Base-by-base conservation (phyloP, 2,113 vertebrate species). In the Callipepla californica region DNA sequence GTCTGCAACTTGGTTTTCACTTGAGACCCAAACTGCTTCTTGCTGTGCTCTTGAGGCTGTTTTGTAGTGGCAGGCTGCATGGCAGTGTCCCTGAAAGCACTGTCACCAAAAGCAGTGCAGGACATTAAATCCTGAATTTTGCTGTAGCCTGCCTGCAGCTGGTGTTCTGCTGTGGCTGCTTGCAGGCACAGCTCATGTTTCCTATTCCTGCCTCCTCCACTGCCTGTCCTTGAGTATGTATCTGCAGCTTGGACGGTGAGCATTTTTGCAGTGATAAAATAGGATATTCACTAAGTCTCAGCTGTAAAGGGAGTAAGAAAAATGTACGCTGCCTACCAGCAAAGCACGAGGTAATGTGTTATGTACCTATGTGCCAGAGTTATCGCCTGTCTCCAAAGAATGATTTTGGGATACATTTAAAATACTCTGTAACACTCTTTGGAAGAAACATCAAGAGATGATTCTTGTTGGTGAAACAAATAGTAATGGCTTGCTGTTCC, bases 181-280 rank as follows among this genome's bases (percentile, higher is more conserved):
- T 9, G 16, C 0, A 7, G 45, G 48, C 30, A n/a, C 13, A 45
- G 55, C 48, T 62, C 15, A 0, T 5, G 17, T 68, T 13, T 45
- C 25, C 47, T 0, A 1, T 10, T 67, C 30, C 76, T 58, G 45
- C n/a, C 1, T 3, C n/a, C n/a, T n/a, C 38, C 6, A 30, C 81
- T 66, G 30, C 68, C 26, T 19, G 26, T 17, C 65, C 57, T 50
- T n/a, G 73, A 21, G 18, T 2, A 1, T 1, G 0, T 48, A 25
- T n/a, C 65, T 75, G 80, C 74, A 63, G 2, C 34, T 40, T 2
- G 1, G 28, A 32, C 6, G 7, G 26, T 17, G 13, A 55, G 34
- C 36, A 45, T 7, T 51, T 36, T 47, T 80, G 80, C 7, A 0
- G 23, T 19, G n/a, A 15, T 65, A 30, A 47, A 38, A 62, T 3